Evolutionary conservation across 2,113 vertebrate species (phyloP), one percentile per base, ranked within the genome.

Genomic region (Platanista minor): DNA sequence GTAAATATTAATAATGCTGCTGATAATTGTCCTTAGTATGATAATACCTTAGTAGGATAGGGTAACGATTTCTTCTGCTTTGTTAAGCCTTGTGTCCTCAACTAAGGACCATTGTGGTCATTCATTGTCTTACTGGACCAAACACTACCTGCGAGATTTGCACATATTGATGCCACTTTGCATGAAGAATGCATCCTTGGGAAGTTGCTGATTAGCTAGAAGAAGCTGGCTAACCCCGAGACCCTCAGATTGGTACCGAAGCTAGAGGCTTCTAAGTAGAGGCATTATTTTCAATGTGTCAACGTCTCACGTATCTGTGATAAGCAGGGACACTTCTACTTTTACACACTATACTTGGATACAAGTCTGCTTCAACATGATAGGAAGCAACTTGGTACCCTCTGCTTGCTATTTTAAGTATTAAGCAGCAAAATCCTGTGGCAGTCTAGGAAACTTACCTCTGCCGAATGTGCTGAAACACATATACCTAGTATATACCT

Each of bases 361-460:
- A 77, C 5, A 33, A 96, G 75, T n/a, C 92, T 96, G 69, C 72
- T 96, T 97, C 74, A 54, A 83, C 69, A 13, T 75, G 74, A 85
- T 80, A 85, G 84, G 78, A 96, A 97, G n/a, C 75, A 94, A 93
- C 52, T 93, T 29, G 36, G 49, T 87, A 71, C 36, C 15, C 77
- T 90, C 43, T 93, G 33, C 27, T 25, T 69, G 77, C 94, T 92
- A 95, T 97, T 94, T 96, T 92, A 90, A 95, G 92, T 90, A 52
- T 64, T 86, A 41, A 94, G 94, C 54, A 92, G 64, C 49, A 90
- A 96, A 97, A 85, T 27, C 52, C 43, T 54, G 25, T 82, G 59
- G n/a, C 75, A 88, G 91, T 92, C 43, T 84, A 72, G 96, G 85
- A 94, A 96, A 91, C 64, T 92, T 96, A 87, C 82, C 90, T 82